Base-by-base conservation (phyloP, 2,113 vertebrate genomes). In the Sebastes schlegelii region DNA sequence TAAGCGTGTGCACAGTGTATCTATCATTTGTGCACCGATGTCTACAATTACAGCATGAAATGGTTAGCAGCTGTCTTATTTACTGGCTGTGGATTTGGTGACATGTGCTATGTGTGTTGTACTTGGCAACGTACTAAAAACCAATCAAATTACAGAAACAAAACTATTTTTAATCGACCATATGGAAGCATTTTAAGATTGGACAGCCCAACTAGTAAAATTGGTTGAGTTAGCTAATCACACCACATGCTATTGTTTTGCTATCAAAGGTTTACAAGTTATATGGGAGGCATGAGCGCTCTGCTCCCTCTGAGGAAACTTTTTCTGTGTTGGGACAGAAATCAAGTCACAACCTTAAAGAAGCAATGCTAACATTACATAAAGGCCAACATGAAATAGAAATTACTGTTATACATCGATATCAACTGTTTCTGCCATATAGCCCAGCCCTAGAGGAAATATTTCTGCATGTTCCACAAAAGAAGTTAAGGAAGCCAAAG, bases 1-100 rank as follows among this genome's bases (percentile, higher is more conserved):
- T 42, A 23, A 60, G 65, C 34, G 58, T 52, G 72, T 77, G 66
- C 23, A 34, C 34, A 34, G 34, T 34, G n/a, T 78, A 51, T 13
- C 62, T 48, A 1, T 71, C 65, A 71, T 75, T 80, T 58, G 61
- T 14, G 55, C 63, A 43, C 66, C n/a, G 46, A 13, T 8, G 85
- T 82, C 75, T 88, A 66, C 66, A 51, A 16, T 89, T 89, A 89
- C 87, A 80, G 57, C 52, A 4, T 78, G 79, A 73, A 46, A 65
- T 57, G 86, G 70, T 70, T 7, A 79, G 76, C 81, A 86, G 87
- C 82, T 77, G 83, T 73, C 82, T 72, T n/a, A 73, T 51, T 77
- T 65, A 69, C 62, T 21, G 21, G 2, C 48, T 51, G 74, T n/a
- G 72, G 81, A 63, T 74, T 80, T 72, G 52, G 86, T 82, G 68